phyloP scores from a whole-genome alignment of 2,113 vertebrate genomes.

The Oncorhynchus nerka region DNA sequence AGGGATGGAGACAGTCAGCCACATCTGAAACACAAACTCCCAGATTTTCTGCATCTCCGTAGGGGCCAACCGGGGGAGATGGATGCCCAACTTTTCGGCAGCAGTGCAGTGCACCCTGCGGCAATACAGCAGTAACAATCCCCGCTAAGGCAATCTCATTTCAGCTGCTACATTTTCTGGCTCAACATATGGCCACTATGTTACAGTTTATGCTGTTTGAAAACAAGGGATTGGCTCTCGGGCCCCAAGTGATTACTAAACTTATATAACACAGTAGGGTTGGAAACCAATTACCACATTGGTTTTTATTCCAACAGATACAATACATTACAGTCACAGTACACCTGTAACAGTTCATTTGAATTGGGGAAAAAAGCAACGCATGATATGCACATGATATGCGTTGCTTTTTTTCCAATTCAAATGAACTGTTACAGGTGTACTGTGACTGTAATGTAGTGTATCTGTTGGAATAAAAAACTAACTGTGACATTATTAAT shows the following conservation, averaged over 20 bases:
- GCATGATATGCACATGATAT: no score
- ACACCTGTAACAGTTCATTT: no score
- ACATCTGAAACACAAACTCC: slow-evolving; percentile 22
- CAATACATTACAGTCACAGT: no score
- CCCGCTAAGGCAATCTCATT: slow-evolving; percentile 20
- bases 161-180: slow-evolving; percentile 32
- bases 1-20: slow-evolving; percentile 21
- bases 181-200: slow-evolving; percentile 4
- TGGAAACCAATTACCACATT: neutral
- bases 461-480: no score
- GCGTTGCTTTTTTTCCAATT: no score
- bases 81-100: slow-evolving; percentile 31
- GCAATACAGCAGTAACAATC: slow-evolving; percentile 32
- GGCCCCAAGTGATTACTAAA: neutral
- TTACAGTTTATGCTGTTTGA: slow-evolving; percentile 1
- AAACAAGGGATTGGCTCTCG: neutral
- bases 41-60: slow-evolving; percentile 22
- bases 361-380: no score
- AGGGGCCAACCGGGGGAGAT: slow-evolving; percentile 30
- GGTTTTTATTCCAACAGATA: no score
- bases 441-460: no score
- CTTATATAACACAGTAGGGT: neutral
- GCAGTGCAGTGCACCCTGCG: slow-evolving; percentile 34
- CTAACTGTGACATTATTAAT: no score
- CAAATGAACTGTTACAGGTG: no score